Evolutionary conservation across 1,140 invertebrate species (phyloP), one percentile per base, ranked within the genome.

Genomic region (Zaprionus tsacasi): DNA sequence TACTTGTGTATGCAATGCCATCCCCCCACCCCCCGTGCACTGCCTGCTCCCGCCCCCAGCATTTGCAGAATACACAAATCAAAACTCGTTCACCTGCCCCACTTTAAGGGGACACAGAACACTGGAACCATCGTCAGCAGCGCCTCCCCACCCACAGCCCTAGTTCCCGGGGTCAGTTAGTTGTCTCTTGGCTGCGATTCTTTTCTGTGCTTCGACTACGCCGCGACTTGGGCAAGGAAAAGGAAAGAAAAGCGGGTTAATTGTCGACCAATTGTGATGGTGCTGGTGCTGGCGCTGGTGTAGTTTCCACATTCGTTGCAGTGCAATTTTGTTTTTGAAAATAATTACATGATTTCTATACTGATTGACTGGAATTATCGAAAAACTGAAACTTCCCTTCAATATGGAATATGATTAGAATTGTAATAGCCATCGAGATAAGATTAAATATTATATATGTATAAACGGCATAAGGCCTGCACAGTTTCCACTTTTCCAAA

Each of bases 281-380:
- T 43, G 21, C 21, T 21, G 21, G 21, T 21, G 21, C 21, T 21
- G 21, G 1, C 1, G 21, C 21, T 21, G 21, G 21, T 21, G 21
- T 21, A 21, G 21, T 21, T 21, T 21, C 21, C 55, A 38, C 45
- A 61, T 56, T 74, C 54, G 65, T 57, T 57, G 38, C 57, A 61
- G 61, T 80, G 73, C 81, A 80, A 85, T 85, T 83, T 77, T 77
- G 48, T 57, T 56, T 77, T 80, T 80, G 40, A 83, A 80, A 70
- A 58, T 80, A 82, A 82, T 85, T 70, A 80, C 67, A 85, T 69
- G 43, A 77, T 71, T 76, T 71, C 50, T 30, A 38, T 15, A 15
- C 15, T 36, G 12, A 50, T 50, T 50, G 17, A 25, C 8, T 50
- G 10, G 10, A 50, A 25, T 50, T 8, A 50, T 50, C 17, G 45